Conservation (phyloP, 1,140 invertebrate species). For the Ostrea denselamellosa region DNA sequence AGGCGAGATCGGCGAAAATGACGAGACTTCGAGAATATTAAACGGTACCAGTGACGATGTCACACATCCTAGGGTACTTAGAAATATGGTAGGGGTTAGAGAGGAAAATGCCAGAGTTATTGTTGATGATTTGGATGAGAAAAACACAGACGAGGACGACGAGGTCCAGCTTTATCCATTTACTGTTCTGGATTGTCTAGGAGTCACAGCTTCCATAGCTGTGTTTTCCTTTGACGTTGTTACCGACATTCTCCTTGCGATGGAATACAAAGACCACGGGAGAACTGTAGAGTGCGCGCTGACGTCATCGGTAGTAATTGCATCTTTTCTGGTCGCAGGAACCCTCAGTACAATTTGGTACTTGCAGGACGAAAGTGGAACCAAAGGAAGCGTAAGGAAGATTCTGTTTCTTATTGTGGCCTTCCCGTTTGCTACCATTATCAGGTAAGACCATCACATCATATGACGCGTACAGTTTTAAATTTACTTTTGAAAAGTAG, state of each 20-base stretch:
- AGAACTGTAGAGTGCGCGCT: slow-evolving; percentile 54
- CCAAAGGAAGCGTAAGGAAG: slow-evolving; percentile 57
- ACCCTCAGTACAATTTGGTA: slow-evolving; percentile 65
- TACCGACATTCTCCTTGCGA: slow-evolving; percentile 63
- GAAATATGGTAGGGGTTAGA: neutral
- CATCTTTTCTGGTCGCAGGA: slow-evolving; percentile 62
- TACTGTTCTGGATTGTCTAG: neutral
- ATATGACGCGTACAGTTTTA: no score
- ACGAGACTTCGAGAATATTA: neutral
- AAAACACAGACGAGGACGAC: neutral
- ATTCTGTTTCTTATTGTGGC: neutral
- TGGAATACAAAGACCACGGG: slow-evolving; percentile 58
- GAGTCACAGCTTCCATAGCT: no score
- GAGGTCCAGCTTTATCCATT: neutral
- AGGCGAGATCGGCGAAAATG: neutral
- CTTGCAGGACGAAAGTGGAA: slow-evolving; percentile 54
- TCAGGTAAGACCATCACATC: neutral
- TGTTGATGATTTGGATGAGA: neutral
- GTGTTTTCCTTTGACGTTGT: slow-evolving; percentile 58
- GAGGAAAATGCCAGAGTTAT: neutral
- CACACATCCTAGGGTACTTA: neutral
- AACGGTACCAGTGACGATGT: neutral
- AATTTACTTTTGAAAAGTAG: no score
- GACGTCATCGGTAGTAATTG: slow-evolving; percentile 59
- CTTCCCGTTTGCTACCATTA: neutral